These are phyloP conservation scores for Silurus aristotelis DNA, from an alignment of 2,797 vertebrate genomes.

Conservation along the genomic window DNA sequence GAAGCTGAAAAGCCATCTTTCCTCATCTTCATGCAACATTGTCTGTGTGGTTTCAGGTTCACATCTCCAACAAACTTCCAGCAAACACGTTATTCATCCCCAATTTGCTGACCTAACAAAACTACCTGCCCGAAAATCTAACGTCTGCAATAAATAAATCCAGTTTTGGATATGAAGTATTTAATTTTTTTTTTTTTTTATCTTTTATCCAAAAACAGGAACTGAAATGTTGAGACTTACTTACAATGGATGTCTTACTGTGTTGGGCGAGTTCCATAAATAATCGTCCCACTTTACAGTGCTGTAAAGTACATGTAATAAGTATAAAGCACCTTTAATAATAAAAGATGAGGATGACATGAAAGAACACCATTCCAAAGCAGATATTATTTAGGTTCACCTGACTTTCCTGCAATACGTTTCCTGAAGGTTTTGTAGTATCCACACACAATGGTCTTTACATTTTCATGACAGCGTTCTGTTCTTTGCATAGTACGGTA, in stretches of 20 bases:
- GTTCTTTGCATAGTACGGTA: not conserved
- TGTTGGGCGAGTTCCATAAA: not conserved
- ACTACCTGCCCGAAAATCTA: not conserved
- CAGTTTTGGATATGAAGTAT: not conserved
- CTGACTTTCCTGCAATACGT: not conserved
- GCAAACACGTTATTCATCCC: too few species aligned
- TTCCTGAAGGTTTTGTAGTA: not conserved
- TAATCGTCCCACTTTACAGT: not conserved
- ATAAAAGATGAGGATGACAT: slow-evolving; percentile 1
- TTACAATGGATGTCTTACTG: not conserved
- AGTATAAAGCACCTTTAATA: not conserved
- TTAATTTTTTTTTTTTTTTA: not conserved
- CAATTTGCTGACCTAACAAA: not conserved
- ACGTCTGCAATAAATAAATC: not conserved
- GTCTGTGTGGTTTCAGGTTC: too few species aligned
- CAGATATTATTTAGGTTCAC: not conserved
- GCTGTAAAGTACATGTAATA: too few species aligned
- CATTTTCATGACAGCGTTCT: not conserved
- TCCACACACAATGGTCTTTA: not conserved
- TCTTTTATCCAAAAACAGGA: not conserved
- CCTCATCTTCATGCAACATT: too few species aligned
- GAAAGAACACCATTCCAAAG: not conserved
- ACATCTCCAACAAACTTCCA: too few species aligned
- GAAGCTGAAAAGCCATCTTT: too few species aligned
- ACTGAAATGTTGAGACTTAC: not conserved